Conservation (phyloP, 2,888 invertebrate genomes). For the Tipula helvola region DNA sequence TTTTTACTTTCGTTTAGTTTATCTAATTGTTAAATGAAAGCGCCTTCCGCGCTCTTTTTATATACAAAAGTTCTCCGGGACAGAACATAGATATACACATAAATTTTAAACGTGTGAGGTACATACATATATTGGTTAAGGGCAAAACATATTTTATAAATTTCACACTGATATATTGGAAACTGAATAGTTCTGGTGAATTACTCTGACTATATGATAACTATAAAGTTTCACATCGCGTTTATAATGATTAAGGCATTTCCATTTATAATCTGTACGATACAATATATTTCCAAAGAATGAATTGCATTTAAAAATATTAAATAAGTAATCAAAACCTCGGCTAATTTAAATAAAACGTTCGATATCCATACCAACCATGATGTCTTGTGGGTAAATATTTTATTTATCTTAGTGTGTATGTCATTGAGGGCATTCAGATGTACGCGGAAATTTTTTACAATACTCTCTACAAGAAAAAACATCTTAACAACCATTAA, state of each 20-base stretch:
- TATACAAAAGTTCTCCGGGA: neutral
- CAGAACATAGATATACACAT: neutral
- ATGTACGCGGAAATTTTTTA: neutral
- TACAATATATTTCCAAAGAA: neutral
- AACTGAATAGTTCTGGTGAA: neutral
- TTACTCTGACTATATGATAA: neutral
- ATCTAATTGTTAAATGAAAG: neutral
- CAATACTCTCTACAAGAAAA: neutral
- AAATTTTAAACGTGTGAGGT: neutral
- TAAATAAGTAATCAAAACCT: slow-evolving; percentile 4
- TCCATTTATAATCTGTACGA: neutral
- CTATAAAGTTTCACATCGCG: neutral
- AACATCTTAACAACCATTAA: neutral
- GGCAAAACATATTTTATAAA: neutral
- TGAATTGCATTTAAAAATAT: neutral
- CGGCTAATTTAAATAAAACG: neutral
- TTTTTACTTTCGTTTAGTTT: neutral
- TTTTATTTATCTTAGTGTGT: neutral
- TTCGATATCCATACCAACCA: neutral
- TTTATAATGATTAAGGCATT: neutral
- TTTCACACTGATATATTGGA: neutral
- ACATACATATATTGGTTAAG: neutral
- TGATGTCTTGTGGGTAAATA: neutral
- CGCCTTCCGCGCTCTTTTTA: neutral
- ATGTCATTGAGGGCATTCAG: neutral